A percentile compares a stretch with the other conserved stretches of the same genome.
Evolutionary conservation across 2,888 invertebrate species (phyloP).

Genomic region (Athripsodes cinereus): DNA sequence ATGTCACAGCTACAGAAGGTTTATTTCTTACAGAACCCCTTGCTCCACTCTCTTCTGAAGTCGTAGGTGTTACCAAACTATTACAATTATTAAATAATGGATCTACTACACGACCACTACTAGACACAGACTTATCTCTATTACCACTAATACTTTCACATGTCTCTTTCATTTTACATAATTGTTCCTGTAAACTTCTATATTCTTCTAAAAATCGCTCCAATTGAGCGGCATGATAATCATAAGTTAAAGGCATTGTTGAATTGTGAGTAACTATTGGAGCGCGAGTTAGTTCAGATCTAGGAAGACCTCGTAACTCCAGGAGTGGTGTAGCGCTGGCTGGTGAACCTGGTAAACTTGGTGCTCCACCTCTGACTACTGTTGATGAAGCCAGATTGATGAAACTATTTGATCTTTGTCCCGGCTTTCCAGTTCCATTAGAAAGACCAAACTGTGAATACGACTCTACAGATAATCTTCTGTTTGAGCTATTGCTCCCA

Average conservation of each 20-base stretch:
- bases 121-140: slow-evolving; percentile 29
- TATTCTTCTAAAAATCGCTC: slow-evolving; percentile 77
- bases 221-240: slow-evolving; percentile 73
- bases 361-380: slow-evolving; percentile 43
- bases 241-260: slow-evolving; percentile 56
- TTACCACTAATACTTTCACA: slow-evolving; percentile 54
- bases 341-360: slow-evolving; percentile 62
- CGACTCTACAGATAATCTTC: slow-evolving; percentile 48
- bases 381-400: slow-evolving; percentile 57
- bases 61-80: slow-evolving; percentile 36
- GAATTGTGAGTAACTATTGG: slow-evolving; percentile 38
- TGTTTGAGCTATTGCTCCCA: slow-evolving; percentile 42
- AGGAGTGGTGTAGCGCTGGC: slow-evolving; percentile 59
- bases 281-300: slow-evolving; percentile 38
- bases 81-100: slow-evolving; percentile 30
- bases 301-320: slow-evolving; percentile 52
- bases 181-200: slow-evolving; percentile 66
- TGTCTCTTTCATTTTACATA: slow-evolving; percentile 75
- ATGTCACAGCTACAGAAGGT: slow-evolving; percentile 47
- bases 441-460: slow-evolving; percentile 35
- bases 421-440: slow-evolving; percentile 33
- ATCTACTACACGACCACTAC: slow-evolving; percentile 33
- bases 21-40: slow-evolving; percentile 45
- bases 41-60: slow-evolving; percentile 46
- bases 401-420: slow-evolving; percentile 62